These are phyloP conservation scores for Himalopsyche anomala DNA, from an alignment of 2,888 invertebrate genomes.

Conservation along the genomic window DNA sequence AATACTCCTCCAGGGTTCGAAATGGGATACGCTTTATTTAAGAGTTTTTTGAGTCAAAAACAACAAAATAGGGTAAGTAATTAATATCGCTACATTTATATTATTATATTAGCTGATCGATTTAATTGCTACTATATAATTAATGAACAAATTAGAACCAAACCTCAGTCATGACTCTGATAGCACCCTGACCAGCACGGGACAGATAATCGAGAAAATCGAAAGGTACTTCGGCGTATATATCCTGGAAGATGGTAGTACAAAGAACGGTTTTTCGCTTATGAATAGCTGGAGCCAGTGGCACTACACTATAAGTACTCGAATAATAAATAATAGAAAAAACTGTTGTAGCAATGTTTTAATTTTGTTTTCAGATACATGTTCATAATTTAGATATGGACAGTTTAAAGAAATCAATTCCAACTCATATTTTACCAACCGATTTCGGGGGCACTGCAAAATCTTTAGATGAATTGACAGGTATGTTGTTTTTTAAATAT, in stretches of 20 bases:
- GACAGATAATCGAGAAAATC: too few relatives aligned
- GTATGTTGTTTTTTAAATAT: constrained; percentile 68
- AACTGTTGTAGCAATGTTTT: background rate
- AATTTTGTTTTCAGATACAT: constrained; percentile 72
- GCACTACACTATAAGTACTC: too few relatives aligned
- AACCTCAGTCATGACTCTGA: too few relatives aligned
- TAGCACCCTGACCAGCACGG: too few relatives aligned
- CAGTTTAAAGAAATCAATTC: constrained; percentile 74
- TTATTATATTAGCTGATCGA: too few relatives aligned
- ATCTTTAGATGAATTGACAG: constrained; percentile 73
- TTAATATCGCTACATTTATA: background rate
- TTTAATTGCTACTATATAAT: too few relatives aligned
- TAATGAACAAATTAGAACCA: too few relatives aligned
- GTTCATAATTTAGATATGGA: constrained; percentile 75
- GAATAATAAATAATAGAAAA: too few relatives aligned
- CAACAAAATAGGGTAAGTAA: constrained; percentile 75
- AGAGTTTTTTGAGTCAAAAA: constrained; percentile 78
- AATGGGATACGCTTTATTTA: constrained; percentile 75
- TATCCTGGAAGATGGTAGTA: too few relatives aligned
- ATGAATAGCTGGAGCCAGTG: too few relatives aligned
- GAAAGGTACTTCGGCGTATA: too few relatives aligned
- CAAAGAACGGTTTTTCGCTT: too few relatives aligned
- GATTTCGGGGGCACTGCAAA: constrained; percentile 79
- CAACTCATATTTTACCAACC: constrained; percentile 74
- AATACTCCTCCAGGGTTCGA: constrained; percentile 78